Percentiles rank a stretch among this genome's conserved stretches.
phyloP scores from a whole-genome alignment of 2,797 vertebrate genomes.

The Amniataba percoides region DNA sequence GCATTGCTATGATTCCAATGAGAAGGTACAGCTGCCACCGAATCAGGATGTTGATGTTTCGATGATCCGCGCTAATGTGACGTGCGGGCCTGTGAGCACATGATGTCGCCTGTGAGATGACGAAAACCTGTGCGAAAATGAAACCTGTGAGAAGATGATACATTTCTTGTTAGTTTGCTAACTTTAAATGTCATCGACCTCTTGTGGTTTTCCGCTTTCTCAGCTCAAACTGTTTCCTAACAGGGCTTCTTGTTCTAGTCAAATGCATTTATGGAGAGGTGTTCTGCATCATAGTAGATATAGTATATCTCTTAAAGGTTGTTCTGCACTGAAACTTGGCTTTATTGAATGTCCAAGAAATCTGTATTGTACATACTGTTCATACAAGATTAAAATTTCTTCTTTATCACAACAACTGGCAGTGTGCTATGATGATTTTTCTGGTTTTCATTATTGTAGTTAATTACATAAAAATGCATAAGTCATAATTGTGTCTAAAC shows the following conservation, averaged over 20 bases:
- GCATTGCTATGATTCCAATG: constrained; percentile 6
- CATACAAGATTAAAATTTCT: constrained; percentile 78
- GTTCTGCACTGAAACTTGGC: constrained; percentile 66
- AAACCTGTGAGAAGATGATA: constrained; percentile 1
- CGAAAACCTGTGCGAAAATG: neutral
- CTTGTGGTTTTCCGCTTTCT: constrained; percentile 27
- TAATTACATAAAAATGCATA: neutral
- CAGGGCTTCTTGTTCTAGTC: constrained; percentile 10
- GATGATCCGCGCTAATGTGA: neutral
- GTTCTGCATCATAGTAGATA: constrained; percentile 54
- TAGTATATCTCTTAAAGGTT: constrained; percentile 58
- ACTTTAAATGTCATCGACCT: constrained; percentile 33
- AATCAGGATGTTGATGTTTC: neutral
- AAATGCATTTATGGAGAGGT: constrained; percentile 41
- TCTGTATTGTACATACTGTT: constrained; percentile 79
- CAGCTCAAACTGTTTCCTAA: constrained; percentile 13
- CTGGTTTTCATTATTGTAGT: neutral
- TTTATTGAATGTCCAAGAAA: constrained; percentile 57
- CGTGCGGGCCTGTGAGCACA: constrained; percentile 19
- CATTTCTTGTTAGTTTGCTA: constrained; percentile 34
- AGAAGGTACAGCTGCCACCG: neutral
- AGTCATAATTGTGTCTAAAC: neutral
- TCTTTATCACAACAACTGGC: constrained; percentile 66
- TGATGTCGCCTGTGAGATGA: neutral
- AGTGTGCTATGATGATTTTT: neutral